Evolutionary conservation across 2,888 invertebrate species (phyloP), one percentile per base, ranked within the genome.

Genomic region (Doris montereyensis): DNA sequence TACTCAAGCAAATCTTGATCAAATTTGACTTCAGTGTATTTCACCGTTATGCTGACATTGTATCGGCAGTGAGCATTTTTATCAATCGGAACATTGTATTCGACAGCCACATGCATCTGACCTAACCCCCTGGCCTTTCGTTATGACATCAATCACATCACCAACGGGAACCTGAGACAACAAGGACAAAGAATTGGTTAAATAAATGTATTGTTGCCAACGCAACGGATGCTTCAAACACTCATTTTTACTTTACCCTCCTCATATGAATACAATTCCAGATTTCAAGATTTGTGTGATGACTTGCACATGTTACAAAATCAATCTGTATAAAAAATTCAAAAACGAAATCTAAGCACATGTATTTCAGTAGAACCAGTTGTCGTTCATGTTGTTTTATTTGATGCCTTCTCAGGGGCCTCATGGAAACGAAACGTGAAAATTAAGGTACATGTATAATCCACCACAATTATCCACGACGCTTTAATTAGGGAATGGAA

Each of bases 41-140:
- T 70, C 21, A 60, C 58, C 17, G 68, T 34, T 28, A 81, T 52
- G 17, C 70, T 77, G n/a, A 83, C 41, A 28, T 80, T 74, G 74
- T 80, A 83, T 1, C 5, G 30, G 28, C 83, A 83, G 41, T 81
- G 65, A 2, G 76, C 67, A 68, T 83, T 83, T n/a, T 78, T 70
- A n/a, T 81, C 80, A 32, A 81, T 73, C 2, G 83, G 81, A 0
- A 83, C 67, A 41, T 83, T 83, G 73, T 83, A 83, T 34, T 77
- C 81, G 24, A 83, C 80, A 10, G 76, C 73, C 1, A 83, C 77
- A 21, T 83, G 81, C 81, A 83, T 81, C 67, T 83, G 83, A 4
- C 83, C 83, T 35, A 83, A 71, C 13, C 83, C n/a, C 83, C 4
- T 81, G 76, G 2, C 83, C 83, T 24, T 35, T 76, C 2, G 81